Evolutionary conservation across 2,113 vertebrate genomes (phyloP).

Genomic region (Lota lota): DNA sequence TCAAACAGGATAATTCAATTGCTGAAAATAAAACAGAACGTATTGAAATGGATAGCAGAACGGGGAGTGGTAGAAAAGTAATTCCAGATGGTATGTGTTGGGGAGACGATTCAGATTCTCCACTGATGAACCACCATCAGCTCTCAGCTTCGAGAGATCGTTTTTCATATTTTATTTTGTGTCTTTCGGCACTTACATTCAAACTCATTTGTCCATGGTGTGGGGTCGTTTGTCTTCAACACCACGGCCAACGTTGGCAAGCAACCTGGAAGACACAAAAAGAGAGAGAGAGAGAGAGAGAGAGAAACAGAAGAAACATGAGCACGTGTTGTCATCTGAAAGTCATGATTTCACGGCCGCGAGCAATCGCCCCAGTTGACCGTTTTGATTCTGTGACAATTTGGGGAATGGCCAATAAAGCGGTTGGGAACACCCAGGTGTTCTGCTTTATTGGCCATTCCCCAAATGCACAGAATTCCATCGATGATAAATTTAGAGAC

Average conservation of each 20-base stretch:
- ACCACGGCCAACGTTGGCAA: conserved; percentile 81
- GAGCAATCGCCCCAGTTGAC: conserved; percentile 4
- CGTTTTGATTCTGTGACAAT: too few species aligned
- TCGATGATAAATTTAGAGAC: conserved; percentile 9
- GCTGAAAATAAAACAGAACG: conserved; percentile 55
- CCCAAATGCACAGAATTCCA: conserved; percentile 46
- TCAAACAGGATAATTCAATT: conserved; percentile 90
- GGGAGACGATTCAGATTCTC: background rate
- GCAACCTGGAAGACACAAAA: conserved; percentile 75
- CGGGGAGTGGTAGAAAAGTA: background rate
- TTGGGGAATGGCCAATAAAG: too few species aligned
- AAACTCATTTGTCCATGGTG: conserved; percentile 90
- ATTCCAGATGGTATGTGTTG: background rate
- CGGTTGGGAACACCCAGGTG: conserved; percentile 11
- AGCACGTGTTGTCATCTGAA: conserved; percentile 32
- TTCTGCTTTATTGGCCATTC: conserved; percentile 14
- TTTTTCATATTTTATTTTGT: too few species aligned
- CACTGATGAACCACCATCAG: background rate
- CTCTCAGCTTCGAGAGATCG: background rate
- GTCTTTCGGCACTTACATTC: conserved; percentile 78
- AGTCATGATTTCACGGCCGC: conserved; percentile 27
- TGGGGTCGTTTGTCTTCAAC: conserved; percentile 78
- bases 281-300: conserved; percentile 15
- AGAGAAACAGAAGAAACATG: conserved; percentile 19
- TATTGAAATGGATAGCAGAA: too few species aligned